phyloP scores from a whole-genome alignment of 2,888 invertebrate species.

The Diplolepis rosae region DNA sequence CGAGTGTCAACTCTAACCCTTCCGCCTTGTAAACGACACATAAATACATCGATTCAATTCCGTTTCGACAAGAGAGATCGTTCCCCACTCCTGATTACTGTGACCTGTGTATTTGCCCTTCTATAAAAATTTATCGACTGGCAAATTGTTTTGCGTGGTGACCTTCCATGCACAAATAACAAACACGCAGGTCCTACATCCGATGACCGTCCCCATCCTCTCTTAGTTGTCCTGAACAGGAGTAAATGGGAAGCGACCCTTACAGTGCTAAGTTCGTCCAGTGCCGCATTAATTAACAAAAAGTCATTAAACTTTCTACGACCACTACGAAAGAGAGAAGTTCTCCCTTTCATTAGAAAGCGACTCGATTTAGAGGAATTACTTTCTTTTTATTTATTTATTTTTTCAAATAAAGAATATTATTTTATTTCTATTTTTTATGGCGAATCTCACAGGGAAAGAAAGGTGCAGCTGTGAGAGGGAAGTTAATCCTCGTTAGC shows the following conservation, averaged over 20 bases:
- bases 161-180: constrained; percentile 60
- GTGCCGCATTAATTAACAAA: constrained; percentile 72
- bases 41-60: constrained; percentile 74
- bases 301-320: constrained; percentile 73
- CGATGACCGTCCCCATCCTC: constrained; percentile 40
- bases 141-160: constrained; percentile 73
- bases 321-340: constrained; percentile 60
- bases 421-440: background rate
- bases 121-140: constrained; percentile 74
- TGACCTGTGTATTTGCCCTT: constrained; percentile 52
- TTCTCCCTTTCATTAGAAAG: constrained; percentile 46
- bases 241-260: constrained; percentile 59
- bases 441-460: background rate
- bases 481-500: no score
- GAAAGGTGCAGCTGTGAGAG: no score
- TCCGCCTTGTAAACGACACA: constrained; percentile 70
- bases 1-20: constrained; percentile 67
- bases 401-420: background rate
- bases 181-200: constrained; percentile 51
- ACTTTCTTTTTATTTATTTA: background rate
- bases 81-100: constrained; percentile 43
- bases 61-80: constrained; percentile 65
- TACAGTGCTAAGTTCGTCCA: constrained; percentile 65
- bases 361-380: constrained; percentile 46
- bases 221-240: constrained; percentile 35